A percentile compares a stretch with the other conserved stretches of the same genome.
phyloP scores from a whole-genome alignment of 2,888 invertebrate species.

The Drosophila cracens region DNA sequence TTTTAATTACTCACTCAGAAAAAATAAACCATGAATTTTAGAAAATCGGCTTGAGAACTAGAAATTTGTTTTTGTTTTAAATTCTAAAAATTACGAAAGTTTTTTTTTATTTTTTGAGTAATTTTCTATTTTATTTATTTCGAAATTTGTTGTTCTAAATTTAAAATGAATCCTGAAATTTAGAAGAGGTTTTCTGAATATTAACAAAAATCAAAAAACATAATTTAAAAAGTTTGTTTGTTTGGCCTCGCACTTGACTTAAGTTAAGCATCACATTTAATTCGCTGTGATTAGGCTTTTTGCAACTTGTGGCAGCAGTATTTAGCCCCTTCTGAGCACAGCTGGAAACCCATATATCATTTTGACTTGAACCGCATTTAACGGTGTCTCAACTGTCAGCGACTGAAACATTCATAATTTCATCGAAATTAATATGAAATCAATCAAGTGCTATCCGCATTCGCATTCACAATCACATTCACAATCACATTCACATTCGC shows the following conservation, averaged over 20 bases:
- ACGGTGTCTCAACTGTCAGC: constrained; percentile 31
- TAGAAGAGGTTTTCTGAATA: neutral
- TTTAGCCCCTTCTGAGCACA: neutral
- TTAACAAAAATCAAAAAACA: neutral
- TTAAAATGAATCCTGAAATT: no score
- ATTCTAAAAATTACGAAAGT: no score
- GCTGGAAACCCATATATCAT: constrained; percentile 42
- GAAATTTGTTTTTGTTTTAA: no score
- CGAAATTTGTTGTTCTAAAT: no score
- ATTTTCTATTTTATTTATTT: no score
- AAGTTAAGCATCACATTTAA: neutral
- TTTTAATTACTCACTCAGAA: no score
- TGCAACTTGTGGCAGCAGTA: neutral
- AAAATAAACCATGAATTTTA: no score
- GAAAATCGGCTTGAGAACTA: no score
- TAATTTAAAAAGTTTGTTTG: neutral
- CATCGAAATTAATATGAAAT: constrained; percentile 74
- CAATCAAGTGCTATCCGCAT: constrained; percentile 66
- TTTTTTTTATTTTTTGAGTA: no score
- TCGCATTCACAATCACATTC: constrained; percentile 10
- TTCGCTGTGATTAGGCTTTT: neutral
- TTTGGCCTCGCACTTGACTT: neutral
- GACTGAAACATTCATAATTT: constrained; percentile 62
- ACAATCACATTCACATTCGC: constrained; percentile 25
- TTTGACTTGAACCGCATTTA: constrained; percentile 23